Percentiles rank a stretch among this genome's conserved stretches.
Evolutionary conservation across 30 jellyfish, hydroid and myxozoan genomes (phyloP).

Genomic region (Hydractinia echinata): DNA sequence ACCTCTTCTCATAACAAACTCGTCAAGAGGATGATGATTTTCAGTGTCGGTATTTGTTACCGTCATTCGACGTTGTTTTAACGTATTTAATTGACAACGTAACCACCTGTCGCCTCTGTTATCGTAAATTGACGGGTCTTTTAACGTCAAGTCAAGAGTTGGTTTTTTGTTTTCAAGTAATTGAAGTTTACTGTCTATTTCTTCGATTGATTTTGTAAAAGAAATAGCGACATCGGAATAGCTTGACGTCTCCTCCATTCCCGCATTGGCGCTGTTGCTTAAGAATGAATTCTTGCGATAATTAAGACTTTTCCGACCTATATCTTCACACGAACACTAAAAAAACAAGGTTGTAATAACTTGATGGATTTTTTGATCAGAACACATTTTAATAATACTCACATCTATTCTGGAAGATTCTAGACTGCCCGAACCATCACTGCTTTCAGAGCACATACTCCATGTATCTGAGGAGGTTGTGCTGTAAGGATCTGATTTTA

Average conservation of each 20-base stretch:
- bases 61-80: constrained; percentile 39
- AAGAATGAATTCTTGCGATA: constrained; percentile 2
- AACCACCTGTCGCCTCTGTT: constrained; percentile 81
- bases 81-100: constrained; percentile 56
- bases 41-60: background rate
- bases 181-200: constrained; percentile 30
- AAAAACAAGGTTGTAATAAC: background rate
- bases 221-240: background rate
- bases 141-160: constrained; percentile 37
- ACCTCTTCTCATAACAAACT: constrained; percentile 4
- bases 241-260: background rate
- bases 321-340: background rate
- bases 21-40: background rate
- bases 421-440: constrained; percentile 29
- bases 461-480: constrained; percentile 32
- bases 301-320: background rate
- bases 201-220: constrained; percentile 32
- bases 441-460: constrained; percentile 50
- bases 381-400: background rate
- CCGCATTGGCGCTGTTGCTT: constrained; percentile 5
- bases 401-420: constrained; percentile 16
- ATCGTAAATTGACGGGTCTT: constrained; percentile 49
- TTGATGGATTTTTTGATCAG: too few relatives aligned
- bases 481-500: background rate
- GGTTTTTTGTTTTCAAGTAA: constrained; percentile 29